Conservation (phyloP, 92 coral and sea anemone genomes). For the Isaurus tuberculatus region DNA sequence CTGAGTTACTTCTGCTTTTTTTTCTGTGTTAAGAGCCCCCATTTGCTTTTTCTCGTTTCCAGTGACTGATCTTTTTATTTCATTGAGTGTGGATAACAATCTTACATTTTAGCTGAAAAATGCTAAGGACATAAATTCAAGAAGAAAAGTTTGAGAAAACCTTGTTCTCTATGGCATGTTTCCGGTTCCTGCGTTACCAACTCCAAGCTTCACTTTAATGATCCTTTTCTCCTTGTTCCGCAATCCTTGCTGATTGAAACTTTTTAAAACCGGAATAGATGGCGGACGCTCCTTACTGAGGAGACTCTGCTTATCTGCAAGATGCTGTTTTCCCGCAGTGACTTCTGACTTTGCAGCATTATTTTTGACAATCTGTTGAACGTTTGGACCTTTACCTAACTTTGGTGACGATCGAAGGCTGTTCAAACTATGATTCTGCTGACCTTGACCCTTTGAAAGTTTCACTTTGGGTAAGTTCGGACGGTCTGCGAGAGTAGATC, state of each 20-base stretch:
- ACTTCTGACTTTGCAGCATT: slow-evolving; percentile 17
- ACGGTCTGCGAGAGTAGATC: background rate
- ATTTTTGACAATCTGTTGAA: slow-evolving; percentile 5
- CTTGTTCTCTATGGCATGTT: slow-evolving; percentile 64
- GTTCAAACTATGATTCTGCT: background rate
- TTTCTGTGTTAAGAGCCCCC: too few relatives aligned
- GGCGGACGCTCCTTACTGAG: slow-evolving; percentile 21
- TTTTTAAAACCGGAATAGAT: slow-evolving; percentile 14
- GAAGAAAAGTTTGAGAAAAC: background rate
- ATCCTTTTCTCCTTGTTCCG: background rate
- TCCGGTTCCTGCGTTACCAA: slow-evolving; percentile 88
- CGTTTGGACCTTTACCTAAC: slow-evolving; percentile 7
- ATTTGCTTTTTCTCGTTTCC: too few relatives aligned
- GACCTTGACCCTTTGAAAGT: background rate
- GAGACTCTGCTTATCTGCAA: background rate
- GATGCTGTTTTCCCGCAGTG: background rate
- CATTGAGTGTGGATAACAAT: too few relatives aligned
- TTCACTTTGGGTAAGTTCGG: background rate
- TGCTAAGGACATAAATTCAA: too few relatives aligned
- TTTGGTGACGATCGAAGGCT: background rate
- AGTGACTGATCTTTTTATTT: too few relatives aligned
- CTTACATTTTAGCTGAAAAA: background rate
- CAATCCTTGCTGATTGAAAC: slow-evolving; percentile 10
- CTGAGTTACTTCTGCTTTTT: too few relatives aligned
- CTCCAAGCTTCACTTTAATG: slow-evolving; percentile 64